Conservation (phyloP, 2,113 vertebrate species). For the Amblyopsis rosae region DNA sequence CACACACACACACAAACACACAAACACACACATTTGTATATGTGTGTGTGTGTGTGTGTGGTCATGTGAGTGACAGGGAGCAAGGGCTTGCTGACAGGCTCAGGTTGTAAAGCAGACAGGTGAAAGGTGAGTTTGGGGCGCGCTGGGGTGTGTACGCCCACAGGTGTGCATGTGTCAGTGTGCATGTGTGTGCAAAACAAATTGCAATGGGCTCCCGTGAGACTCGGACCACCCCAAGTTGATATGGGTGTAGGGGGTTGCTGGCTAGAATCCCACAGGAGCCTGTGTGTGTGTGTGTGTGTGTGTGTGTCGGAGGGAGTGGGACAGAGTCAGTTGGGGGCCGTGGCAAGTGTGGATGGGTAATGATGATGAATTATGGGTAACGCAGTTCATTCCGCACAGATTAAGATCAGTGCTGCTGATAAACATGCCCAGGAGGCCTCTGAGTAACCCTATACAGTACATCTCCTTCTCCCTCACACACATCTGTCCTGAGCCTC, state of each 20-base stretch:
- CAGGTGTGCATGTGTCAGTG: slow-evolving; percentile 48
- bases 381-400: slow-evolving; percentile 59
- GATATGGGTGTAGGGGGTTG: slow-evolving; percentile 20
- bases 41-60: slow-evolving; percentile 21
- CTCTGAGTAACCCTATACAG: slow-evolving; percentile 63
- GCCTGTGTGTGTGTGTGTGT: slow-evolving; percentile 9
- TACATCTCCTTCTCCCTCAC: slow-evolving; percentile 39
- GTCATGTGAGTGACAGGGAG: slow-evolving; percentile 54
- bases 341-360: slow-evolving; percentile 42
- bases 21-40: neutral
- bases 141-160: slow-evolving; percentile 31
- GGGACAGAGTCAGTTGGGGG: slow-evolving; percentile 11
- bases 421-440: slow-evolving; percentile 71
- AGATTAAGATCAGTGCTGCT: slow-evolving; percentile 75
- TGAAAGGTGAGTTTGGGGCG: slow-evolving; percentile 39
- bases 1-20: too few species aligned
- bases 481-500: slow-evolving; percentile 28
- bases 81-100: slow-evolving; percentile 49
- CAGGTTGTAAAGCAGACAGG: slow-evolving; percentile 53
- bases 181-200: slow-evolving; percentile 46
- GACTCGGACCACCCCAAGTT: slow-evolving; percentile 50
- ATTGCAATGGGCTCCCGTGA: slow-evolving; percentile 41
- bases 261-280: slow-evolving; percentile 19
- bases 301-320: slow-evolving; percentile 29
- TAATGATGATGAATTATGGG: slow-evolving; percentile 69